Evolutionary conservation across 1,140 invertebrate species (phyloP), one percentile per base, ranked within the genome.

Genomic region (Bacillus rossius): DNA sequence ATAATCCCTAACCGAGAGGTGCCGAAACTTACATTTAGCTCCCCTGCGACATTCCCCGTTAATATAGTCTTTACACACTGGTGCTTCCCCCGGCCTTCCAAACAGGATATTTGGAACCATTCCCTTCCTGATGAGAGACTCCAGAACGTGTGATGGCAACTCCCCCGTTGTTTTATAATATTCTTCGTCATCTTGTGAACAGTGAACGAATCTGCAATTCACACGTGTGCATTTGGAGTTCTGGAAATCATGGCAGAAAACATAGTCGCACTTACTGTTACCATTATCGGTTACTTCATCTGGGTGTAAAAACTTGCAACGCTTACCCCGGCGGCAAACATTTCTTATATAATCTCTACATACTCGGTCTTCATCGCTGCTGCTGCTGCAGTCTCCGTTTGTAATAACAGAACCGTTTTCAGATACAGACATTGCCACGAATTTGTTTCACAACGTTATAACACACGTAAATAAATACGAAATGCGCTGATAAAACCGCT

Each of bases 201-300:
- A 89, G 69, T 93, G 89, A 25, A 92, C 77, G 70, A 92, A 93
- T 65, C 85, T 83, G 65, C 84, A 86, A 43, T 81, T 82, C 0
- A 78, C 73, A 65, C 85, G 77, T 16, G 79, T 76, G 66, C 85
- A 88, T 53, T 80, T 78, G 13, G 81, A 84, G 70, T 92, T 92
- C 71, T 92, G 89, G 74, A 81, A 92, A 69, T 93, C 90, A 69
- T 92, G 89, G 68, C 90, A 93, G 69, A 93, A 92, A n/a, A 81
- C 76, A 51, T 65, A 60, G 38, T 63, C 60, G 16, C 40, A 52
- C 58, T 65, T 57, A 34, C 29, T 34, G 29, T 34, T 34, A 7
- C 29, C 29, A 34, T 34, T 34, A 34, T 10, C 4, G 10, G 4
- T 34, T 34, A 34, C 4, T 61, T 82, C 80, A 55, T 73, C 71